phyloP scores from a whole-genome alignment of 2,113 vertebrate genomes.

The Tetrao urogallus region DNA sequence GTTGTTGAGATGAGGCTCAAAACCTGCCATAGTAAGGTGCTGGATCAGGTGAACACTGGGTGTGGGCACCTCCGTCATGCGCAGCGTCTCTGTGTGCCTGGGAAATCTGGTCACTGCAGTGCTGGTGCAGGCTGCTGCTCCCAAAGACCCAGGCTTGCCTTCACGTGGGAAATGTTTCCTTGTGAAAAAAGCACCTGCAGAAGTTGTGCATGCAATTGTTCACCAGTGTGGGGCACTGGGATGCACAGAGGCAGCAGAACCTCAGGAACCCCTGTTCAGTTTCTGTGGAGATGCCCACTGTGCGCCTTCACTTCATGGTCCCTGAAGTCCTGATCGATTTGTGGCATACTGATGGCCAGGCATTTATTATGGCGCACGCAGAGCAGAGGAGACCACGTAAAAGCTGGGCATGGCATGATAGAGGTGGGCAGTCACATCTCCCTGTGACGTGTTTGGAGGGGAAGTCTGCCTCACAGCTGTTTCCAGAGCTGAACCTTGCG shows the following conservation, averaged over 20 bases:
- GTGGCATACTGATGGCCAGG: not conserved
- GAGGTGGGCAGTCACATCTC: not conserved
- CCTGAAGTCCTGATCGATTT: not conserved
- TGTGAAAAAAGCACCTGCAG: not conserved
- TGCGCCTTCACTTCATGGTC: not conserved
- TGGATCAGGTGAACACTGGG: not conserved
- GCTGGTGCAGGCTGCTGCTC: not conserved
- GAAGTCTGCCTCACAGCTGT: fast-evolving
- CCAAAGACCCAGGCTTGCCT: not conserved
- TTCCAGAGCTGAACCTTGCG: not conserved
- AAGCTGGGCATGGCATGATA: not conserved
- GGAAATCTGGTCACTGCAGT: not conserved
- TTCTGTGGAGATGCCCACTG: fast-evolving
- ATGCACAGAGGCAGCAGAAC: not conserved
- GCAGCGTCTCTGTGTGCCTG: not conserved
- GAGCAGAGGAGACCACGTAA: not conserved
- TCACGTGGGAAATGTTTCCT: not conserved
- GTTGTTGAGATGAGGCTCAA: fast-evolving
- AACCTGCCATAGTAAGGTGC: fast-evolving
- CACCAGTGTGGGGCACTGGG: fast-evolving
- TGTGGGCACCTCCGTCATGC: fast-evolving
- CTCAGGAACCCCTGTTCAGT: fast-evolving
- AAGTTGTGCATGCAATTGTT: fast-evolving
- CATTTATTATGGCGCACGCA: not conserved
- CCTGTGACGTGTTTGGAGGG: not conserved